Evolutionary conservation across 2,113 vertebrate species (phyloP), one percentile per base, ranked within the genome.

Genomic region (Stercorarius parasiticus): DNA sequence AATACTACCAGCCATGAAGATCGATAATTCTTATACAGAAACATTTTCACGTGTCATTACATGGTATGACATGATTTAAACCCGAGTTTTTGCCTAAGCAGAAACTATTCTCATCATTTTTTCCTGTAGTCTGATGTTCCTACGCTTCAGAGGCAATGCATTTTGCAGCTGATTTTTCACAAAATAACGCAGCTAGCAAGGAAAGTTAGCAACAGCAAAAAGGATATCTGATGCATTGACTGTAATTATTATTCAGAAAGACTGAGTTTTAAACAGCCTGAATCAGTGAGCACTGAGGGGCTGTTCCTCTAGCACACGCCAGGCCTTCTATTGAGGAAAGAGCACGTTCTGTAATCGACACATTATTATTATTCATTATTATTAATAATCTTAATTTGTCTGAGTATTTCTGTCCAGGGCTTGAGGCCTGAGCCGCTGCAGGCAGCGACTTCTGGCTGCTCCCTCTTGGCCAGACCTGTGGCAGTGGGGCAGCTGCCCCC

Each of bases 391-490:
- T 50, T 66, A 0, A 71, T 55, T 61, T 64, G 3, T 62, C 34
- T 10, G 2, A 42, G 21, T 62, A 66, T 62, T 93, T 88, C 45
- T 78, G 32, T 29, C 73, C 0, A 0, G 10, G 22, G 22, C 22
- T n/a, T 0, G 3, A 88, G 38, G 49, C 26, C n/a, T 79, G n/a
- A 83, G 65, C 20, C 2, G 3, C 36, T 0, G 2, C 18, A 26
- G 21, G 30, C 40, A 45, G 55, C 7, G 8, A 29, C 14, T 88
- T 71, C 53, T 83, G 15, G 12, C 38, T 49, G 50, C 42, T 55
- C 29, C n/a, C 36, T 49, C 7, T 58, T 2, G 5, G 53, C 45
- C 34, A 30, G 36, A 58, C 55, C 56, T 36, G 14, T 12, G 42
- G 64, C 55, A 78, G 25, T 5, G 5, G 15, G 15, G n/a, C 22